These are phyloP conservation scores for Eledone cirrhosa DNA, from an alignment of 2,888 invertebrate genomes.

Conservation along the genomic window DNA sequence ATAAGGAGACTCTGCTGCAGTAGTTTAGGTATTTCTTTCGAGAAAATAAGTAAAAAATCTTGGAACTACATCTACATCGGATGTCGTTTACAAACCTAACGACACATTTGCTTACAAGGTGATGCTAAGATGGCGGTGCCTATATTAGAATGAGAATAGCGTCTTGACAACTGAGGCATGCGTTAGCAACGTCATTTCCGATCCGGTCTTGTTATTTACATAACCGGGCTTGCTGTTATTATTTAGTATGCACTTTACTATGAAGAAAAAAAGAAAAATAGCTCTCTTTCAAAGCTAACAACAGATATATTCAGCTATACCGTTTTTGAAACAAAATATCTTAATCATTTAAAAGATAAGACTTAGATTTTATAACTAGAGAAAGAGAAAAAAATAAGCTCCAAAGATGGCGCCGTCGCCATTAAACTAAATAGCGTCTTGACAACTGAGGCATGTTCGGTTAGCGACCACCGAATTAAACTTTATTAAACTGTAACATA, in stretches of 20 bases:
- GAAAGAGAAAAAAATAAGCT: too few relatives aligned
- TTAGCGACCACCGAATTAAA: slow-evolving; percentile 8
- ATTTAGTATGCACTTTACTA: too few relatives aligned
- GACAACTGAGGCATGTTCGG: slow-evolving; percentile 23
- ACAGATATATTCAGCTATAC: too few relatives aligned
- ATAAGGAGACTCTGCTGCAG: too few relatives aligned
- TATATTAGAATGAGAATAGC: slow-evolving; percentile 33
- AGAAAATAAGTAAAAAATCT: too few relatives aligned
- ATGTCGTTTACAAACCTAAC: slow-evolving; percentile 31
- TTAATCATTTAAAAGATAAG: too few relatives aligned
- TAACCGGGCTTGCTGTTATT: not conserved
- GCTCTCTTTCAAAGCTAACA: too few relatives aligned
- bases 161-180: slow-evolving; percentile 46
- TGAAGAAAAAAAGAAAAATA: too few relatives aligned
- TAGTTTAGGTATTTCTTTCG: too few relatives aligned
- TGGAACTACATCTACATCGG: slow-evolving; percentile 35
- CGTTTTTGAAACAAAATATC: too few relatives aligned
- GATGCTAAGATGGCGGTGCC: slow-evolving; percentile 44
- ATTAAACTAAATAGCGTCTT: slow-evolving; percentile 22
- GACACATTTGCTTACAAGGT: slow-evolving; percentile 36
- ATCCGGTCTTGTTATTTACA: slow-evolving; percentile 6
- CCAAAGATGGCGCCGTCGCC: slow-evolving; percentile 20
- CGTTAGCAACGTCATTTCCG: slow-evolving; percentile 27
- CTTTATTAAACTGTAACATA: too few relatives aligned
- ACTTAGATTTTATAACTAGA: too few relatives aligned